These are phyloP conservation scores for Schizotus pectinicornis DNA, from an alignment of 2,888 invertebrate genomes.

Conservation along the genomic window DNA sequence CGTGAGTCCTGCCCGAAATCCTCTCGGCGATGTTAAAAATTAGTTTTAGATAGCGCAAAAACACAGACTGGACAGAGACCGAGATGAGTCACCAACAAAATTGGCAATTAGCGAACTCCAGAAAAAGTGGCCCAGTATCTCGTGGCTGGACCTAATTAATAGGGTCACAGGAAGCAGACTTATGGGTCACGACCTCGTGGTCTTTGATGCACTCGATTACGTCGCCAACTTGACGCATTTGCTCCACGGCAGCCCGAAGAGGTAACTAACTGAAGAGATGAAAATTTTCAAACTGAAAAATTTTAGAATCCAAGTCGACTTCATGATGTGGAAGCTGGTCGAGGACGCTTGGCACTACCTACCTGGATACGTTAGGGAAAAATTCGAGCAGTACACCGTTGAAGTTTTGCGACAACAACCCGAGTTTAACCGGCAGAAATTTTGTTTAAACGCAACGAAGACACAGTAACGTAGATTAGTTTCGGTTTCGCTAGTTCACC, in stretches of 20 bases:
- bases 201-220: conserved; percentile 23
- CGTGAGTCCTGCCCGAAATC: background rate
- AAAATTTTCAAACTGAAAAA: background rate
- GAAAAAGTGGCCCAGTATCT: conserved; percentile 15
- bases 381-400: conserved; percentile 31
- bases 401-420: conserved; percentile 6
- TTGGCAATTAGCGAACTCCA: background rate
- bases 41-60: background rate
- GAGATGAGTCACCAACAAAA: conserved; percentile 2
- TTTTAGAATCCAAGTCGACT: conserved; percentile 44
- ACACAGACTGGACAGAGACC: background rate
- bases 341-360: conserved; percentile 40
- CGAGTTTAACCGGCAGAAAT: conserved; percentile 32
- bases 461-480: conserved; percentile 37
- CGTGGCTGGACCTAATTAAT: conserved; percentile 22
- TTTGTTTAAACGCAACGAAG: conserved; percentile 38
- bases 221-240: conserved; percentile 16
- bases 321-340: conserved; percentile 45
- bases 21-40: background rate
- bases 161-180: conserved; percentile 16
- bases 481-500: conserved; percentile 9
- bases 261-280: conserved; percentile 21
- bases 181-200: conserved; percentile 11
- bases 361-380: conserved; percentile 35
- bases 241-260: conserved; percentile 22